Conservation (phyloP, 2,888 invertebrate species). For the Linyphia triangularis region DNA sequence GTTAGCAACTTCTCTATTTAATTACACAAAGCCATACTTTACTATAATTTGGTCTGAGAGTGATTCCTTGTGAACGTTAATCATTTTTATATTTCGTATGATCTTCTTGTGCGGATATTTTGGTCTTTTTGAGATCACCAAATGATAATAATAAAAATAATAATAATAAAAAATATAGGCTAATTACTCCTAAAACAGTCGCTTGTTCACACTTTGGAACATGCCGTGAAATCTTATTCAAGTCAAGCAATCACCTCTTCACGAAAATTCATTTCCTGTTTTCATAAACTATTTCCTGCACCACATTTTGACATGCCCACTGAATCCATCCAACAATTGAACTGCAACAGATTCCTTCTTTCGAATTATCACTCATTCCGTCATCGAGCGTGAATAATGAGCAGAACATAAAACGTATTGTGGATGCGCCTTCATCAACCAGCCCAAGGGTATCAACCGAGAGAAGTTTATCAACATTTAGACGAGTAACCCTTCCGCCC, state of each 20-base stretch:
- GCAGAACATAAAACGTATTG: not conserved
- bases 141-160: no score
- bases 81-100: no score
- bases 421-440: not conserved
- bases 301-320: not conserved
- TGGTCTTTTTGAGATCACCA: no score
- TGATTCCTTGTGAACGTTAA: no score
- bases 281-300: not conserved
- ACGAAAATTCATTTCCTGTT: not conserved
- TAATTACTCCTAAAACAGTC: no score
- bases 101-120: no score
- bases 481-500: slow-evolving; percentile 17
- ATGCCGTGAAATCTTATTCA: not conserved
- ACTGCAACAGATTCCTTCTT: not conserved
- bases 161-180: no score
- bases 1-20: no score
- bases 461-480: slow-evolving; percentile 33
- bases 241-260: not conserved
- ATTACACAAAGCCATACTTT: no score
- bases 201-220: no score
- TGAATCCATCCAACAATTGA: not conserved
- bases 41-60: no score
- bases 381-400: not conserved
- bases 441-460: slow-evolving; percentile 5
- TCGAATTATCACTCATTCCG: not conserved